These are phyloP conservation scores for Botia kubotai DNA, from an alignment of 2,797 vertebrate genomes.

Conservation along the genomic window DNA sequence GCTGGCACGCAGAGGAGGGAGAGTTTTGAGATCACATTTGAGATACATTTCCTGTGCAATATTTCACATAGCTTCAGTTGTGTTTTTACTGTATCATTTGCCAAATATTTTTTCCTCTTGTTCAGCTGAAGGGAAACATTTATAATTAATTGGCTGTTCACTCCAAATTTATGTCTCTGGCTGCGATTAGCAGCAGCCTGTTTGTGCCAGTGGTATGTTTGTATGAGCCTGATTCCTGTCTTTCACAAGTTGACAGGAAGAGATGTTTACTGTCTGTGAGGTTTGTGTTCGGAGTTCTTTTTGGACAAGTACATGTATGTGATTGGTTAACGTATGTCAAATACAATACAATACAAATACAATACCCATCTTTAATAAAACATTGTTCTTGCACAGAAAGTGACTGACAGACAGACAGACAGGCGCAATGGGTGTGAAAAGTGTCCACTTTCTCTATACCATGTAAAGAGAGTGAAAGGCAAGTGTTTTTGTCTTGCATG, in stretches of 20 bases:
- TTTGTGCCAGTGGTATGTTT: not conserved
- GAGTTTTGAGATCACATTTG: not conserved
- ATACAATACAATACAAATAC: no score
- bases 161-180: not conserved
- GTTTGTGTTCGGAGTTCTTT: not conserved
- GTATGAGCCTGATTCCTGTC: not conserved
- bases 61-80: not conserved
- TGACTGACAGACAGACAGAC: not conserved
- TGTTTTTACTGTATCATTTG: not conserved
- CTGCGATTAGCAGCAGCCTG: not conserved
- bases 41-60: not conserved
- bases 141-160: not conserved
- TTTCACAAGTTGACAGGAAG: not conserved
- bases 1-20: not conserved
- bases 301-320: not conserved
- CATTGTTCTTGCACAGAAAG: not conserved
- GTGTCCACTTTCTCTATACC: not conserved
- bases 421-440: not conserved
- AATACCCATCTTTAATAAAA: not conserved
- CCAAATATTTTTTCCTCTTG: not conserved
- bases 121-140: not conserved
- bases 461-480: not conserved
- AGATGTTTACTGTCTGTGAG: not conserved
- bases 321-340: not conserved
- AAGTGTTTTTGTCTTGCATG: not conserved